Evolutionary conservation across 2,888 invertebrate species (phyloP).

Genomic region (Gymnocheta viridis): DNA sequence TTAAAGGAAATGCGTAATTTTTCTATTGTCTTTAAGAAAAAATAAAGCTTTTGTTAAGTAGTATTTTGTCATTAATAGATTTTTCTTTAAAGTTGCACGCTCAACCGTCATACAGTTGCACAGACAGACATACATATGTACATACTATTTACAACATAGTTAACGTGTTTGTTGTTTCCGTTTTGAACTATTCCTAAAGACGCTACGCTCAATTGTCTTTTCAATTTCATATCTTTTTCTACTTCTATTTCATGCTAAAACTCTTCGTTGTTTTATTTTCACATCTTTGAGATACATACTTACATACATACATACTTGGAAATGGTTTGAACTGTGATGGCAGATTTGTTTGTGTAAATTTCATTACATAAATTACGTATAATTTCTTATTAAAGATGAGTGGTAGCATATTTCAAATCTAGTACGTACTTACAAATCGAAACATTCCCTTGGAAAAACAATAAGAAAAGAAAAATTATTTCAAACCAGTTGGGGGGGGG

Average conservation of each 20-base stretch:
- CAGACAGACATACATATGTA: neutral
- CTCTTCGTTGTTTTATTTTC: neutral
- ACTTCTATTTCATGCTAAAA: neutral
- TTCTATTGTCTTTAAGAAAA: neutral
- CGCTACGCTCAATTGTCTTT: constrained; percentile 22
- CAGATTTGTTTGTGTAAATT: neutral
- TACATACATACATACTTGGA: too few relatives aligned
- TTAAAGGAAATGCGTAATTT: constrained; percentile 59
- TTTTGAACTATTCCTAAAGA: constrained; percentile 14
- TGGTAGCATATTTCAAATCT: neutral
- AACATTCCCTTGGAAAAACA: neutral
- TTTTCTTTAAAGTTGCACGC: neutral
- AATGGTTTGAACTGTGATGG: constrained; percentile 12
- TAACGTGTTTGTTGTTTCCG: constrained; percentile 39
- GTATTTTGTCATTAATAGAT: constrained; percentile 6
- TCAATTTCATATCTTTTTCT: neutral
- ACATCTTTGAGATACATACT: constrained; percentile 17
- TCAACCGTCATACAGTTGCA: neutral
- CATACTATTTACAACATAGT: constrained; percentile 20
- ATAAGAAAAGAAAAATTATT: neutral
- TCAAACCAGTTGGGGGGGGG: neutral
- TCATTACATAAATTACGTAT: constrained; percentile 12
- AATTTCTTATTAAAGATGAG: neutral
- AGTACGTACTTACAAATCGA: neutral
- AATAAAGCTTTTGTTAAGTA: constrained; percentile 23